Base-by-base conservation (phyloP, 2,113 vertebrate genomes). In the Lichenostomus cassidix region DNA sequence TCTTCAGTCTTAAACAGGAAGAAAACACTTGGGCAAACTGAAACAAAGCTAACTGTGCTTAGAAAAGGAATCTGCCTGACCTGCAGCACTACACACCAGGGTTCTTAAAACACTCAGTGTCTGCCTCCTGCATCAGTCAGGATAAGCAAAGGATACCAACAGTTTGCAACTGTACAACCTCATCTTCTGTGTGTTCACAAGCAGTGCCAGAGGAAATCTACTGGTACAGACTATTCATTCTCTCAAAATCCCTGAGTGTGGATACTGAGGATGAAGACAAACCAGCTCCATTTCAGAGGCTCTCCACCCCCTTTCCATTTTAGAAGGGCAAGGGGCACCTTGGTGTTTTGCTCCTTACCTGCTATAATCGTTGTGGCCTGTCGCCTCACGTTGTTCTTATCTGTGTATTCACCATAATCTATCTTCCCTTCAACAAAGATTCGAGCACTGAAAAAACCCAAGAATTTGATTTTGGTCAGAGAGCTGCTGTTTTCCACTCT, bases 281-380 rank as follows among this genome's bases (percentile, higher is more conserved):
- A 16, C 10, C 24, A 76, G 20, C 23, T 6, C 37, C 35, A 28
- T 20, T 28, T 60, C n/a, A 50, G 15, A 69, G 15, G 31, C 35
- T 33, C 13, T 74, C 39, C 14, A 37, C 10, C 4, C 11, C 28
- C 11, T 50, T 44, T 37, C 22, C 27, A 63, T 28, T 85, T 49
- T 21, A 21, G 59, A 58, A 75, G 11, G 10, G 18, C 23, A 65
- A 55, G 8, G 23, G 8, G 22, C 59, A 68, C 18, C 29, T 44
- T 15, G 22, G 29, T 28, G 24, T 6, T 35, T 56, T 11, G 23
- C 33, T 80, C 11, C 91, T 97, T 94, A 99, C 99, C 99, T 98
- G 99, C 99, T 59, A 99, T 99, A 95, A 99, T 98, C 53, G 99
- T 99, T 58, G 99, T 99, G 65, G 99, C 99, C 92, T 99, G 99